phyloP scores from a whole-genome alignment of 1,140 invertebrate genomes.

The Drosophila repleta region DNA sequence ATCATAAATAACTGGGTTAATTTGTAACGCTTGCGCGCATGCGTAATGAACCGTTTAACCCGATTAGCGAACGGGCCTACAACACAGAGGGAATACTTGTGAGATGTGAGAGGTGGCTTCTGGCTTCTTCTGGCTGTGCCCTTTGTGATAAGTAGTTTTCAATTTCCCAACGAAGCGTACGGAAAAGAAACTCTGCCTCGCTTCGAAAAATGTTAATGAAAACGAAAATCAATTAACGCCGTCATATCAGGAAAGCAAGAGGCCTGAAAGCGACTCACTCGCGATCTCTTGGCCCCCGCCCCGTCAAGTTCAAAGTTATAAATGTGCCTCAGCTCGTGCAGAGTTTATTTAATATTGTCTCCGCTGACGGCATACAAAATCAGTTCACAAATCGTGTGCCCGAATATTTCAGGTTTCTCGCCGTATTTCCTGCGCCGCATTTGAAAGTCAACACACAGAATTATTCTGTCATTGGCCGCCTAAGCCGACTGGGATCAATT shows the following conservation, averaged over 20 bases:
- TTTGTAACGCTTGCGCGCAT: conserved; percentile 78
- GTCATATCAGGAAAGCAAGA: conserved; percentile 54
- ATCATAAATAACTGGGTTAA: conserved; percentile 82
- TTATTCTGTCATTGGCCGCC: conserved; percentile 66
- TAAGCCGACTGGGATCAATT: conserved; percentile 63
- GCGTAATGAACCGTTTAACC: conserved; percentile 75
- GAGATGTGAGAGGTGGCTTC: too few species aligned
- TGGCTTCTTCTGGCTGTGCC: conserved; percentile 1
- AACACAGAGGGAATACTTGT: conserved; percentile 14
- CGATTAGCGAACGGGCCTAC: conserved; percentile 40
- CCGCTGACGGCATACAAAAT: conserved; percentile 62
- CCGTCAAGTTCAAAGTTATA: conserved; percentile 79
- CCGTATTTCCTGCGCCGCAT: conserved; percentile 62
- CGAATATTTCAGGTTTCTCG: conserved; percentile 10
- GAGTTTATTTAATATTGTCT: conserved; percentile 65
- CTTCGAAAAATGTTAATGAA: conserved; percentile 52
- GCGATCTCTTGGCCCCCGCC: conserved; percentile 34
- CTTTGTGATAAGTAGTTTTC: conserved; percentile 26
- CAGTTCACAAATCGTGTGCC: conserved; percentile 40
- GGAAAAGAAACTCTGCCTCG: conserved; percentile 26
- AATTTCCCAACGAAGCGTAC: conserved; percentile 35
- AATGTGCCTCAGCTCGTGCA: conserved; percentile 65
- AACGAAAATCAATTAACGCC: conserved; percentile 77
- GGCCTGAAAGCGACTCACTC: conserved; percentile 5
- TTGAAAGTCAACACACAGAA: conserved; percentile 68